These are phyloP conservation scores for Rhyacichthys aspro DNA, from an alignment of 2,797 vertebrate species.

Conservation along the genomic window DNA sequence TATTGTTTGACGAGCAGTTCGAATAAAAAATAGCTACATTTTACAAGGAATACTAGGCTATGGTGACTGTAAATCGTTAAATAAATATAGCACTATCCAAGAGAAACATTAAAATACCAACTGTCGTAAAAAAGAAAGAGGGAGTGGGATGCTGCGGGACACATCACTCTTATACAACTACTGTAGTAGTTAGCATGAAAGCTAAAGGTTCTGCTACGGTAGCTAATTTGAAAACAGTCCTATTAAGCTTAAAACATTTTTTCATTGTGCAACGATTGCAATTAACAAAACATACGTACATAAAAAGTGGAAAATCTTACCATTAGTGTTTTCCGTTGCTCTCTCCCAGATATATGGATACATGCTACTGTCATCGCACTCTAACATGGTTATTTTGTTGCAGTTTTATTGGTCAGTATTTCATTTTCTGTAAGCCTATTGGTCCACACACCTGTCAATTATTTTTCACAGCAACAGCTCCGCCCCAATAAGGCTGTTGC, in stretches of 20 bases:
- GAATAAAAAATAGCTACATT: background rate
- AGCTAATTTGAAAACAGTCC: background rate
- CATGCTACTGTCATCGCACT: conserved; percentile 30
- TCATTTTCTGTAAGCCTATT: conserved; percentile 12
- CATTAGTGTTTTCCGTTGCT: conserved; percentile 53
- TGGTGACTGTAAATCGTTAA: background rate
- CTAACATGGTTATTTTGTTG: conserved; percentile 23
- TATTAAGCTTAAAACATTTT: background rate
- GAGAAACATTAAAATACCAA: background rate
- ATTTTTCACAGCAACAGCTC: background rate
- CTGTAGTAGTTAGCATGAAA: conserved; percentile 11
- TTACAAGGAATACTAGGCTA: background rate
- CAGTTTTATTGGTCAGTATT: conserved; percentile 51
- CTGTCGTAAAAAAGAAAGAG: conserved; percentile 7
- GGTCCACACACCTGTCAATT: conserved; percentile 45
- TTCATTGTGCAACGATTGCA: background rate
- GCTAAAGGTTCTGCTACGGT: conserved; percentile 44
- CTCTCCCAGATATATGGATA: conserved; percentile 7
- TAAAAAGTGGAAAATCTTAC: conserved; percentile 41
- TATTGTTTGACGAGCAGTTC: background rate
- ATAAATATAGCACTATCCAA: background rate
- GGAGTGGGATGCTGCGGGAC: conserved; percentile 33
- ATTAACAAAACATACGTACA: background rate
- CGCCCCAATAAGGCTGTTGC: conserved; percentile 35
- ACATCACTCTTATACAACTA: conserved; percentile 21